Base-by-base conservation (phyloP, 2,797 vertebrate genomes). In the Oophaga sylvatica region DNA sequence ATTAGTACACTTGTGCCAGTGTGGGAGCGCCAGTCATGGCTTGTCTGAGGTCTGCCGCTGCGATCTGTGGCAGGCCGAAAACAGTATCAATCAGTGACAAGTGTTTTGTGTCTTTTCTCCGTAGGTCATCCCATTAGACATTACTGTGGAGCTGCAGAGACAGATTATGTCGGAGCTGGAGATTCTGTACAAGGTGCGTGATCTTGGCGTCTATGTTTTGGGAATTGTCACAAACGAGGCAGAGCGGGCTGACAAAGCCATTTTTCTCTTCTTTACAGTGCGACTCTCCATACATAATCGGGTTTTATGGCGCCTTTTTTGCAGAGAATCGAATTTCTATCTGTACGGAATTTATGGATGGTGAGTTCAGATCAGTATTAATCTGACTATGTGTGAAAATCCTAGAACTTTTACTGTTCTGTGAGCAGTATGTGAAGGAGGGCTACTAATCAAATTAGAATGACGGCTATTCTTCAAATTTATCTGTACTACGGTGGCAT, bases 101-200 rank as follows among this genome's bases (percentile, higher is more conserved):
- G 63, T 70, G 70, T 77, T 93, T 83, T 90, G 63, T 90, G 67
- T 90, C 8, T 91, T 90, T 93, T 22, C 84, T 87, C 88, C 80
- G 53, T 92, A 99, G 98, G 97, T 99, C 88, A 99, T 99, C 92
- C 96, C 97, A n/a, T 93, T 99, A 91, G 98, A 99, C 90, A 99
- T 99, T 93, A 99, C 98, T 2, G 95, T 97, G 94, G 98, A 99
- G 83, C 94, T 99, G 89, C 98, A 99, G 94, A 99, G 98, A 91
- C 98, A 99, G 94, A 99, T 99, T 90, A 99, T 99, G 98, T 99
- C 98, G 0, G 98, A 99, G 92, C 93, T 99, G 93, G 98, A 99
- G 94, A 99, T 99, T 90, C 98, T 99, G 90, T 99, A 99, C 92
- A 99, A 99, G 97, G 98, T 99, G 88, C 1, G 89, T 59, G n/a